Evolutionary conservation across 2,797 vertebrate species (phyloP).

Genomic region (Poeciliopsis turneri): DNA sequence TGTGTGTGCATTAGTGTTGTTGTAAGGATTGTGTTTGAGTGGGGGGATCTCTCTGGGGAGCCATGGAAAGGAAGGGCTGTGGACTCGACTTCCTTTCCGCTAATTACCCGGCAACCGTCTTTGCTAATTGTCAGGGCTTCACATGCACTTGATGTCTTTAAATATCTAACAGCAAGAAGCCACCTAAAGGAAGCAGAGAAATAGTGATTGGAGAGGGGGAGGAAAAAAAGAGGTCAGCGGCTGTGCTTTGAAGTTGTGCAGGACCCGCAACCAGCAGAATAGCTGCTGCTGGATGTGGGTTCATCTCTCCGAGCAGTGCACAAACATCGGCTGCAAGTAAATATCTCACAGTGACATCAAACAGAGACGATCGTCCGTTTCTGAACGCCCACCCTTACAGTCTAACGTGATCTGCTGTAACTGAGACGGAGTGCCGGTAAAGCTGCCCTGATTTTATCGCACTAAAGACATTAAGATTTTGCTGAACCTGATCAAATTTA

Average conservation of each 20-base stretch:
- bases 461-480: background rate
- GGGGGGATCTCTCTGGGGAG: conserved; percentile 27
- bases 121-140: conserved; percentile 60
- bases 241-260: conserved; percentile 37
- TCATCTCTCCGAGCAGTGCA: background rate
- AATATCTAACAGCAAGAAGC: conserved; percentile 48
- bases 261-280: conserved; percentile 23
- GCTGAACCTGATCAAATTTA: background rate
- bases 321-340: background rate
- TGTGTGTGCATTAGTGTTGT: conserved; percentile 8
- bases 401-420: background rate
- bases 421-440: background rate
- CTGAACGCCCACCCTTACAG: background rate
- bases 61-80: conserved; percentile 2
- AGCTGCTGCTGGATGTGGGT: conserved; percentile 18
- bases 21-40: conserved; percentile 5
- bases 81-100: conserved; percentile 55
- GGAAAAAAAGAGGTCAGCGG: conserved; percentile 36
- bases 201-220: background rate
- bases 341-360: background rate
- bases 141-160: conserved; percentile 59
- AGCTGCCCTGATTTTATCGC: background rate
- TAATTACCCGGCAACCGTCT: conserved; percentile 71
- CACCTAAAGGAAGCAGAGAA: conserved; percentile 4
- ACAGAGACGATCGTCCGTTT: background rate